Percentiles rank a stretch among this genome's conserved stretches.
Conservation (phyloP, 2,797 vertebrate species). For the Saxicola maurus region DNA sequence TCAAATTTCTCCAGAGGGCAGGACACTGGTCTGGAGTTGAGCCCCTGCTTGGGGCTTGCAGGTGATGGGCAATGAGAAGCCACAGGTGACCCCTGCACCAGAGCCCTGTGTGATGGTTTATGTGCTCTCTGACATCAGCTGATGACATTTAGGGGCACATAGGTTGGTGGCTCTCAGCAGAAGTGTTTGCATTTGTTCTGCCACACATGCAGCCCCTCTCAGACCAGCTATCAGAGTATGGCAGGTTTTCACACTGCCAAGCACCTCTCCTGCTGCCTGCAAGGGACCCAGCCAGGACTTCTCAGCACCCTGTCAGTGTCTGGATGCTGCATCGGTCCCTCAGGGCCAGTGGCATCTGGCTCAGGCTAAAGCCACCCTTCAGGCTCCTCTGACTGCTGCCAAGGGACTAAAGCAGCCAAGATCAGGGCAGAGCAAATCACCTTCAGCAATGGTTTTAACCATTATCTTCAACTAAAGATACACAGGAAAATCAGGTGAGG, state of each 20-base stretch:
- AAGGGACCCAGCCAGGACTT: not conserved
- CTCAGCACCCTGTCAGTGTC: not conserved
- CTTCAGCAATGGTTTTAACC: not conserved
- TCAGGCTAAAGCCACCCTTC: not conserved
- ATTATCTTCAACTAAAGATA: not conserved
- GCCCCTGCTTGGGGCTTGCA: not conserved
- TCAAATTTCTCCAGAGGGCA: not conserved
- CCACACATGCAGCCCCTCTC: not conserved
- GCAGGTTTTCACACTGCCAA: not conserved
- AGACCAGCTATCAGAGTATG: not conserved
- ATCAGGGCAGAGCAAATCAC: not conserved
- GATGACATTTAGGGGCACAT: not conserved
- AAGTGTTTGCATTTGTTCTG: not conserved
- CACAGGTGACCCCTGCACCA: not conserved
- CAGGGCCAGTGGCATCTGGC: not conserved
- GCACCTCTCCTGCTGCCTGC: not conserved
- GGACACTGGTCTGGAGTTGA: not conserved
- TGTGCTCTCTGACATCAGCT: not conserved
- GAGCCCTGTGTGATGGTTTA: fast-evolving
- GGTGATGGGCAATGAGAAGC: not conserved
- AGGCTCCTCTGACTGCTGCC: not conserved
- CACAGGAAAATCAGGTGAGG: not conserved
- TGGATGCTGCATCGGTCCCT: not conserved
- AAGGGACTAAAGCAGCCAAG: not conserved
- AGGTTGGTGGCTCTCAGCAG: not conserved